phyloP scores from a whole-genome alignment of 2,113 vertebrate species.

The Poecilia latipinna region DNA sequence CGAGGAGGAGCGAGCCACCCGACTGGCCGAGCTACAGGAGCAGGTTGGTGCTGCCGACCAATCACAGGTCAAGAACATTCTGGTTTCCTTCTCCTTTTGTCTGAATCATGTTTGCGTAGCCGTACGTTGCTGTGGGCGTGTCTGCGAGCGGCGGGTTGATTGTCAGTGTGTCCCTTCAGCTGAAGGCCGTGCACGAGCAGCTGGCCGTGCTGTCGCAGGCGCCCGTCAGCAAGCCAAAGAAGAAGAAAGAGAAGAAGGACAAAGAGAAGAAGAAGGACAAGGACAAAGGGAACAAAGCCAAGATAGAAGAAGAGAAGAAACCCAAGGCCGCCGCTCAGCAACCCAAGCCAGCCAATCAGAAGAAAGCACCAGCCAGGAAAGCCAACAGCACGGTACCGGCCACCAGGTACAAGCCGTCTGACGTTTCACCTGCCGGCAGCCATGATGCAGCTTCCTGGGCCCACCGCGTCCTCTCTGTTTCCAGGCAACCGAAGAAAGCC shows the following conservation, averaged over 20 bases:
- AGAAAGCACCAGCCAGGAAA: constrained; percentile 90
- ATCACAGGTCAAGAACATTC: constrained; percentile 75
- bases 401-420: constrained; percentile 64
- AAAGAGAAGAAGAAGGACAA: constrained; percentile 90
- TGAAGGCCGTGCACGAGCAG: constrained; percentile 98
- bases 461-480: not conserved
- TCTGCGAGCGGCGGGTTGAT: constrained; percentile 30
- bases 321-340: constrained; percentile 82
- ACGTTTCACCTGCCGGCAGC: not conserved
- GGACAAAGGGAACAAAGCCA: constrained; percentile 86
- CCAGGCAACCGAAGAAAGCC: constrained; percentile 92
- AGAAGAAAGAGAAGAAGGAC: constrained; percentile 97
- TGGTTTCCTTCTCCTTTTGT: constrained; percentile 58
- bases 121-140: constrained; percentile 9
- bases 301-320: constrained; percentile 91
- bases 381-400: constrained; percentile 87
- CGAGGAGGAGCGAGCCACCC: constrained; percentile 94
- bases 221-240: constrained; percentile 98
- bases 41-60: constrained; percentile 87
- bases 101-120: constrained; percentile 2
- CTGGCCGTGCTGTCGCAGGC: constrained; percentile 96
- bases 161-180: constrained; percentile 78
- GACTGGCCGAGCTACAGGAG: constrained; percentile 97
- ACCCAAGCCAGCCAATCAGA: constrained; percentile 85
- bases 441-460: not conserved